Conservation (phyloP, 2,888 invertebrate species). For the Lasioglossum marginatum region DNA sequence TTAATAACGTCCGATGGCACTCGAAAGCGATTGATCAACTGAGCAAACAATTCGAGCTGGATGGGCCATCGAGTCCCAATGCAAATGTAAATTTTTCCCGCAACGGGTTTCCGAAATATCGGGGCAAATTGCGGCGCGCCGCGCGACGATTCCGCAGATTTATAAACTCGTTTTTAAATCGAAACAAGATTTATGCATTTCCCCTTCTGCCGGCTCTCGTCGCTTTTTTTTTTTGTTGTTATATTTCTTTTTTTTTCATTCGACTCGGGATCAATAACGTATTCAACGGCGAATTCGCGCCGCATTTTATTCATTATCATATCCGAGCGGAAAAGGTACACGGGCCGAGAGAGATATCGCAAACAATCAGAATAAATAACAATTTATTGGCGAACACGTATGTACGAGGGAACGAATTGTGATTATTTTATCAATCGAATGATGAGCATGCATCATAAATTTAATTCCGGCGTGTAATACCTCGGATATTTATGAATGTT, state of each 20-base stretch:
- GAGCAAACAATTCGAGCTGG: not conserved
- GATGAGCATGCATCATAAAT: not conserved
- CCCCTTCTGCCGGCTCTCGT: not conserved
- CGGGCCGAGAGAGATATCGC: not conserved
- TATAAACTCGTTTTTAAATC: slow-evolving; percentile 56
- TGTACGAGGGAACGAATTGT: not conserved
- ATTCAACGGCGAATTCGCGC: not conserved
- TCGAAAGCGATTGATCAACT: not conserved
- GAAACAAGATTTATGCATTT: slow-evolving; percentile 39
- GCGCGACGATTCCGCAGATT: slow-evolving; percentile 42
- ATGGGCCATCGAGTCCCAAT: slow-evolving; percentile 2
- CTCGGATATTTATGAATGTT: not conserved
- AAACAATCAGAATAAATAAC: not conserved
- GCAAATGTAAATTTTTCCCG: slow-evolving; percentile 52
- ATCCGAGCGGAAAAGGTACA: not conserved
- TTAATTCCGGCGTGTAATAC: not conserved
- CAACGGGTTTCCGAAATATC: slow-evolving; percentile 27
- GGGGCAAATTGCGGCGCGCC: slow-evolving; percentile 42
- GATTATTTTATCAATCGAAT: not conserved
- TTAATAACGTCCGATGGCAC: not conserved
- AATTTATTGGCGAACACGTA: not conserved
- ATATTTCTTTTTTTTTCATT: not conserved
- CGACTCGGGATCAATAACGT: not conserved
- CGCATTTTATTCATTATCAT: slow-evolving; percentile 4
- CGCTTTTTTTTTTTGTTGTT: not conserved